Conservation (phyloP, 2,113 vertebrate genomes). For the Numida meleagris region DNA sequence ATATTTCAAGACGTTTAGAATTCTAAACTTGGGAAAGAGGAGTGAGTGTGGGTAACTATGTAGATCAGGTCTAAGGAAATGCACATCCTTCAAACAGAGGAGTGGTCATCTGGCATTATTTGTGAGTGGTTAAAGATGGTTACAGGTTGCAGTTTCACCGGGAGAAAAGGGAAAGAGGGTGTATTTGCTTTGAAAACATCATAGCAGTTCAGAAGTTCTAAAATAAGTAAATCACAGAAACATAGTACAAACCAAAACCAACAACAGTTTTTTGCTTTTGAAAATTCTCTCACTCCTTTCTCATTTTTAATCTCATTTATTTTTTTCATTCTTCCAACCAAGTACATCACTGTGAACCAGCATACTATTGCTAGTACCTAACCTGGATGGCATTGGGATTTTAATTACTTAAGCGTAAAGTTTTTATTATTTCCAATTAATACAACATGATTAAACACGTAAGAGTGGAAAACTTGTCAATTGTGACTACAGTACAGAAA, state of each 20-base stretch:
- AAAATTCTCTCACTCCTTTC: not conserved
- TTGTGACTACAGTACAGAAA: not conserved
- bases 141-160: not conserved
- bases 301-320: not conserved
- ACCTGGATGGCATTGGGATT: not conserved
- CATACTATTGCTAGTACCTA: not conserved
- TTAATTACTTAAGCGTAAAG: not conserved
- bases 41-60: fast-evolving
- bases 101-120: not conserved
- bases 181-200: not conserved
- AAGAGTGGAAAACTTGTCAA: not conserved
- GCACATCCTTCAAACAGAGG: not conserved
- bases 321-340: not conserved
- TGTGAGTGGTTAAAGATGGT: not conserved
- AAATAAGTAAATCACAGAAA: not conserved
- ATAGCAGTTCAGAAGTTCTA: not conserved
- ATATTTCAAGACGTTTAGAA: not conserved
- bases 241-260: not conserved
- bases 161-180: not conserved
- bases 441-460: not conserved
- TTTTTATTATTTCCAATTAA: not conserved
- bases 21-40: not conserved
- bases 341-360: fast-evolving
- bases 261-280: not conserved
- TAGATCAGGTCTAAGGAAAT: not conserved